Evolutionary conservation across 2,888 invertebrate genomes (phyloP).

Genomic region (Phlogophora meticulosa): DNA sequence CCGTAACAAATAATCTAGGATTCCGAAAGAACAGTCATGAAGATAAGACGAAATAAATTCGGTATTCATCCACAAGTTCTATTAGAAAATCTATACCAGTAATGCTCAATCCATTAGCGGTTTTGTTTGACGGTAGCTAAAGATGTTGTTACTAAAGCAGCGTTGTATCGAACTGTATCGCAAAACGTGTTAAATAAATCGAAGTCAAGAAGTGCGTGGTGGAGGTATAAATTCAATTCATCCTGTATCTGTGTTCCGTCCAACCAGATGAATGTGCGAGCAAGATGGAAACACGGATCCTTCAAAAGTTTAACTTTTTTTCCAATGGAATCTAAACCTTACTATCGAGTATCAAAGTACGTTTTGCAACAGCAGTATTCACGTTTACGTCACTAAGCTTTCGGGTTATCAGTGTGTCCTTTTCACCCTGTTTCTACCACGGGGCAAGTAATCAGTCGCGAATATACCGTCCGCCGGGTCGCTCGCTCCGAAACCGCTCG

Average conservation of each 20-base stretch:
- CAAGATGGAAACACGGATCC: conserved; percentile 83
- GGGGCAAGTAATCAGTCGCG: conserved; percentile 87
- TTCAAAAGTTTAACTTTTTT: conserved; percentile 77
- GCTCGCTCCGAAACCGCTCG: conserved; percentile 75
- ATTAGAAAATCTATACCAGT: conserved; percentile 2
- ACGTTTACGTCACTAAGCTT: conserved; percentile 72
- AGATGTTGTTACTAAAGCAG: conserved; percentile 18
- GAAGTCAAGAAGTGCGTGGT: conserved; percentile 72
- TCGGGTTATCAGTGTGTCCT: conserved; percentile 80
- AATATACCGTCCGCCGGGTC: conserved; percentile 86
- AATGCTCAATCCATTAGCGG: conserved; percentile 42
- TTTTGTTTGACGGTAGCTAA: conserved; percentile 1
- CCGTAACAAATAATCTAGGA: conserved; percentile 59
- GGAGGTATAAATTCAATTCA: conserved; percentile 87
- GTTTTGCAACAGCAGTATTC: conserved; percentile 55
- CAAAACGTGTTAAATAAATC: conserved; percentile 73
- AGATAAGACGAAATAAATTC: conserved; percentile 63
- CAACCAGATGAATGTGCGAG: conserved; percentile 86
- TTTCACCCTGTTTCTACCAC: conserved; percentile 86
- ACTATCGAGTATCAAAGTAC: conserved; percentile 18
- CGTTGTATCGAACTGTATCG: conserved; percentile 61
- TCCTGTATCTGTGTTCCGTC: conserved; percentile 86
- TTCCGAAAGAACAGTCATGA: conserved; percentile 63
- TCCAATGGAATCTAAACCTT: conserved; percentile 60
- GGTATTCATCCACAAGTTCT: conserved; percentile 24